Evolutionary conservation across 1,140 invertebrate genomes (phyloP).

Genomic region (Rhagoletis zephyria): DNA sequence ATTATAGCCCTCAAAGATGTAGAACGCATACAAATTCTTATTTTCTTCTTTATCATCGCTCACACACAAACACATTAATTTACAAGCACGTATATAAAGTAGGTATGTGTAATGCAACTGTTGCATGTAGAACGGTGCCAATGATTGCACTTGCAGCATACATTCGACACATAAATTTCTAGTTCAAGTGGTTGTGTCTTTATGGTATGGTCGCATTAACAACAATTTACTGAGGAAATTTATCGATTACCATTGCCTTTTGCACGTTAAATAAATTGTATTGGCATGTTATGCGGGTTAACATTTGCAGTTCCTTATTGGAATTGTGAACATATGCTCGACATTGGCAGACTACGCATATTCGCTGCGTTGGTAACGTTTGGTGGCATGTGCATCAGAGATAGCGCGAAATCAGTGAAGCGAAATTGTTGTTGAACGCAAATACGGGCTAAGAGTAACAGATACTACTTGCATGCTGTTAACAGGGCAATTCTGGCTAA

Average conservation of each 20-base stretch:
- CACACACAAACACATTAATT: too few relatives aligned
- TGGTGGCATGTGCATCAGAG: neutral
- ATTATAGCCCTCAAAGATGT: too few relatives aligned
- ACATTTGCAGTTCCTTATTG: neutral
- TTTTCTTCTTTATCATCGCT: too few relatives aligned
- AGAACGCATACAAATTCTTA: too few relatives aligned
- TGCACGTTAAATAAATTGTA: conserved; percentile 2
- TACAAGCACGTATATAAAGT: neutral
- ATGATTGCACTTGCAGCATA: neutral
- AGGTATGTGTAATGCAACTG: neutral
- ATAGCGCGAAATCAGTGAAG: conserved; percentile 14
- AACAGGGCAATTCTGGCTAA: too few relatives aligned
- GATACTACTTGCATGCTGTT: neutral
- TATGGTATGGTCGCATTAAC: neutral
- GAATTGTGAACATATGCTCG: neutral
- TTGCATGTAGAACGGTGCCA: neutral
- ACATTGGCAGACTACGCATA: too few relatives aligned
- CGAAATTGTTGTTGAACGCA: neutral
- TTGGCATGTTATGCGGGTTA: conserved; percentile 17
- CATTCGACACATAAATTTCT: neutral
- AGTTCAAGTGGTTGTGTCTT: neutral
- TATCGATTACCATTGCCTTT: neutral
- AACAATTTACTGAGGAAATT: neutral
- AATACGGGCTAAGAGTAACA: too few relatives aligned
- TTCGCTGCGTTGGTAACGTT: neutral